A percentile compares a stretch with the other conserved stretches of the same genome.
These are phyloP conservation scores for Nerophis lumbriciformis DNA, from an alignment of 2,113 vertebrate species.

Conservation along the genomic window DNA sequence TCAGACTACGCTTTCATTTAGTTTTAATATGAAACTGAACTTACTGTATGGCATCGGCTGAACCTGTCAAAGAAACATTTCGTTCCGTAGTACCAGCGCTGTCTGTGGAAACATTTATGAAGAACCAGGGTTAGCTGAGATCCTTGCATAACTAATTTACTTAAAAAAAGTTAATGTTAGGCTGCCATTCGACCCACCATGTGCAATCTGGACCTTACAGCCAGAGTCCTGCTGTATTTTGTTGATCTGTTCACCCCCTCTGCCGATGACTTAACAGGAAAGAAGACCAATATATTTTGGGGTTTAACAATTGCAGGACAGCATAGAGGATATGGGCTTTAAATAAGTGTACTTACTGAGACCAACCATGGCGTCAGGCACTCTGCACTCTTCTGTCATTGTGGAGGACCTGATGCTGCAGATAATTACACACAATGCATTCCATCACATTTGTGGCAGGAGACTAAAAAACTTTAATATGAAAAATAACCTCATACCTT, in stretches of 20 bases:
- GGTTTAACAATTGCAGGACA: background rate
- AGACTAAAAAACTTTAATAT: background rate
- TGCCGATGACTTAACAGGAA: constrained; percentile 79
- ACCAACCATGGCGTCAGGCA: constrained; percentile 91
- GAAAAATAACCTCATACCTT: constrained; percentile 49
- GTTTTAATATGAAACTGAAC: constrained; percentile 38
- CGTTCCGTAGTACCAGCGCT: constrained; percentile 85
- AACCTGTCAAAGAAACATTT: constrained; percentile 81
- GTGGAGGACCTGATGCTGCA: constrained; percentile 69
- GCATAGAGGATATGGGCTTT: background rate
- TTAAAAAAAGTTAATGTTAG: background rate
- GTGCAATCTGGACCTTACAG: constrained; percentile 93
- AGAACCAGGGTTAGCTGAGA: background rate
- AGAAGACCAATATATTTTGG: constrained; percentile 9
- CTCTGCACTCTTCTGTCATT: constrained; percentile 83
- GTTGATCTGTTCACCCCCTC: constrained; percentile 92
- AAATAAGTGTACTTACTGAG: constrained; percentile 80
- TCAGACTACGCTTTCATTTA: background rate
- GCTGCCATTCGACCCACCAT: constrained; percentile 69
- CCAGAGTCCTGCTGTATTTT: constrained; percentile 95
- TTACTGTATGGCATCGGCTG: constrained; percentile 84
- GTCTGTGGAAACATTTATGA: constrained; percentile 62
- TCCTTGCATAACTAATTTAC: background rate
- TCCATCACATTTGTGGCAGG: background rate
- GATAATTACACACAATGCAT: background rate